Base-by-base conservation (phyloP, 2,797 vertebrate species). In the Odontamblyopus lacepedii region DNA sequence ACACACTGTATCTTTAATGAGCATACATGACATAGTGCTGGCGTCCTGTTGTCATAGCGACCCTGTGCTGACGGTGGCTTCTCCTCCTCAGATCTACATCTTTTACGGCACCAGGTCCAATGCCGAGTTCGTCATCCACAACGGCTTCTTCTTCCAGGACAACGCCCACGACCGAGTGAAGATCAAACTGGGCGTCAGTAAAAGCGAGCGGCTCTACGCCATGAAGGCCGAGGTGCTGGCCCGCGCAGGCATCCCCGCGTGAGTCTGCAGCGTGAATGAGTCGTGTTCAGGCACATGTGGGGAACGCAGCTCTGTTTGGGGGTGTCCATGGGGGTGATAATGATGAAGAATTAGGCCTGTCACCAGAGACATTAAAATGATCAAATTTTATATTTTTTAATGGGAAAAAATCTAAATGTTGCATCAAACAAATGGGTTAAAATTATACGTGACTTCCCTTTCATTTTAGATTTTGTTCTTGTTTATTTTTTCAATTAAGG, bases 181-280 rank as follows among this genome's bases (percentile, higher is more conserved):
- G 95, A 97, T 99, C 93, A 99, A 99, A 91, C 95, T 99, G 69
- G 97, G 98, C 67, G 96, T 99, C 90, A 99, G 97, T 88, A 99
- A 99, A 92, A 99, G 98, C 59, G 98, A 99, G 83, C 93, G 97
- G 67, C 95, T 99, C 30, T 99, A 97, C 69, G 96, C 97, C 89
- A 99, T 99, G 98, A 99, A 99, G 93, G 97, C 98, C 2, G 97
- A 99, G 90, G 96, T 99, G 84, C 87, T 99, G 93, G 96, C 97
- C 2, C 95, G 97, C 18, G 98, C 97, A 3, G 97, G 97, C 88
- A 98, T 99, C 87, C 97, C 97, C 51, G 96, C 96, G 98, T 99
- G 94, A 87, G 97, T 97, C 57, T 3, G 6, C 2, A 18, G 2
- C 15, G 9, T 48, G 53, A 18, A 18, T 16, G 51, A n/a, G 51